phyloP scores from a whole-genome alignment of 2,888 invertebrate species.

The Lithodes maja region DNA sequence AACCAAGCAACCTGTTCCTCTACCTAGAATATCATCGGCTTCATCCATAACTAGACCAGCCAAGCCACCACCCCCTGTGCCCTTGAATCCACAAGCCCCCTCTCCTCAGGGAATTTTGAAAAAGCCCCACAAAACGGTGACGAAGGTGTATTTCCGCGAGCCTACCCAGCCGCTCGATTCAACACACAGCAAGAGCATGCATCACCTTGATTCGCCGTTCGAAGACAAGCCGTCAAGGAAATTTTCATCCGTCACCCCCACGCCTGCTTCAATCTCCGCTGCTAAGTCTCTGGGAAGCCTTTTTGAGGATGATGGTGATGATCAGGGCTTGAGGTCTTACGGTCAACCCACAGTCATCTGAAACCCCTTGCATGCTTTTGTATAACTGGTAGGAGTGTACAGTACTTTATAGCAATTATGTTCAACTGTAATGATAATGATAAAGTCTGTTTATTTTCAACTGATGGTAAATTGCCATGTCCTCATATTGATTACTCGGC shows the following conservation, averaged over 20 bases:
- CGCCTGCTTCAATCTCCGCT: slow-evolving; percentile 16
- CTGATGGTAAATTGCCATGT: no score
- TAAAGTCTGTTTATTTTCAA: no score
- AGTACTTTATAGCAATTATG: no score
- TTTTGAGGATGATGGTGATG: background rate
- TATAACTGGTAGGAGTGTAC: slow-evolving; percentile 8
- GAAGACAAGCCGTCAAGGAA: background rate
- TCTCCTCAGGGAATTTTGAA: no score
- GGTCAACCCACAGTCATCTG: slow-evolving; percentile 52
- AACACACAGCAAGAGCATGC: slow-evolving; percentile 35
- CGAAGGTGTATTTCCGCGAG: slow-evolving; percentile 17
- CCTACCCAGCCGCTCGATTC: background rate
- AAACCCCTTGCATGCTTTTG: background rate
- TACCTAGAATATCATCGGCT: no score
- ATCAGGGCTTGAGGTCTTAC: slow-evolving; percentile 39
- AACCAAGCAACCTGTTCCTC: background rate
- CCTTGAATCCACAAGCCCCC: background rate
- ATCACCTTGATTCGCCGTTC: slow-evolving; percentile 17
- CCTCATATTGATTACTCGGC: no score
- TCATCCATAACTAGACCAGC: background rate
- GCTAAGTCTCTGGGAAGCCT: slow-evolving; percentile 49
- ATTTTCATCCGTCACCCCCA: background rate
- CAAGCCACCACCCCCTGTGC: slow-evolving; percentile 1
- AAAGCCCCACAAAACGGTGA: slow-evolving; percentile 7
- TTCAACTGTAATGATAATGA: no score